Percentiles rank a stretch among this genome's conserved stretches.
Conservation (phyloP, 2,888 invertebrate genomes). For the Fragum sueziense region DNA sequence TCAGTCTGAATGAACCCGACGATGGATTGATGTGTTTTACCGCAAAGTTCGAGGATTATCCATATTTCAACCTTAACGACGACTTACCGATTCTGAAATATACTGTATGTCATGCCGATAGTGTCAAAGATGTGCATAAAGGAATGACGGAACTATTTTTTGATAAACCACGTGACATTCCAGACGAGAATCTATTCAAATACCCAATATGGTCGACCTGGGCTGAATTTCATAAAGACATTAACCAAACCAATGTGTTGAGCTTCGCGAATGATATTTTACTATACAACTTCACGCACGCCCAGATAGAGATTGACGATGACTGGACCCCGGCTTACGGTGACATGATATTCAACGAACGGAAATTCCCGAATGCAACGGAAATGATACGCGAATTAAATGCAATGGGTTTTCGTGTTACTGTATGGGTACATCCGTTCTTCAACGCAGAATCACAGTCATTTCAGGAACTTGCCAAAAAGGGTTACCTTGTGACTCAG, state of each 20-base stretch:
- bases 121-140: constrained; percentile 65
- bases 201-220: constrained; percentile 95
- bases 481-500: constrained; percentile 83
- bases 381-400: constrained; percentile 83
- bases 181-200: constrained; percentile 88
- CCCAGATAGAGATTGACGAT: constrained; percentile 88
- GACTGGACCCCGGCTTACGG: constrained; percentile 95
- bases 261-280: constrained; percentile 69
- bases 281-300: constrained; percentile 65
- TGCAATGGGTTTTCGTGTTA: constrained; percentile 87
- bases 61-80: constrained; percentile 64
- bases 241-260: constrained; percentile 84
- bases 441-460: constrained; percentile 89
- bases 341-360: constrained; percentile 88
- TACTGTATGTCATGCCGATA: constrained; percentile 65
- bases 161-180: constrained; percentile 85
- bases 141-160: constrained; percentile 85
- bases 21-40: constrained; percentile 66
- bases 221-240: constrained; percentile 89
- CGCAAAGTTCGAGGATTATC: constrained; percentile 65
- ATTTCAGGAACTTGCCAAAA: constrained; percentile 90
- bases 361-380: constrained; percentile 88
- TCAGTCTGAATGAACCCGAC: constrained; percentile 88
- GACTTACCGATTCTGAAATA: constrained; percentile 64
- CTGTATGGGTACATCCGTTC: constrained; percentile 87